Conservation (phyloP, 2,888 invertebrate species). For the Drosophila paucipuncta region DNA sequence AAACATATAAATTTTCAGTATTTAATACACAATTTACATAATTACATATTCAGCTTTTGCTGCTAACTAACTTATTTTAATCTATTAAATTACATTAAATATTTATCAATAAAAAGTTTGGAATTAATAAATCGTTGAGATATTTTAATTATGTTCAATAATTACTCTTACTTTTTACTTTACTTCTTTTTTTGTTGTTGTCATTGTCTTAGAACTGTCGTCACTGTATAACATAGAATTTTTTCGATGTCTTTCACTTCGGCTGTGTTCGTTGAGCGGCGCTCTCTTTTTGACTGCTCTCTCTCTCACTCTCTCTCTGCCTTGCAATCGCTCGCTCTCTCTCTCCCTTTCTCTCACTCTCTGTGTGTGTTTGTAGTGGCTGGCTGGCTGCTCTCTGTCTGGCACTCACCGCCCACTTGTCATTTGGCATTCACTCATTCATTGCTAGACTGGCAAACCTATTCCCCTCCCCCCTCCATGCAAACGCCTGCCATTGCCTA, state of each 20-base stretch:
- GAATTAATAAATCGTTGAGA: neutral
- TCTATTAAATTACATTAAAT: neutral
- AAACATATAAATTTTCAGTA: neutral
- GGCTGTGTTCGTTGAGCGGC: conserved; percentile 33
- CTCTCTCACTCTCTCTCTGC: conserved; percentile 14
- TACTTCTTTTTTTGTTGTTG: neutral
- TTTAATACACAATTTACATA: neutral
- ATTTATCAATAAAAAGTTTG: neutral
- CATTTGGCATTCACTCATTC: conserved; percentile 76
- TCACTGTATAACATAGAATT: conserved; percentile 53
- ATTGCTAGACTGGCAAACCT: conserved; percentile 62
- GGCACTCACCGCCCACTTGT: conserved; percentile 72
- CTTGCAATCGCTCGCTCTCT: conserved; percentile 10
- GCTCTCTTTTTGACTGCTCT: conserved; percentile 10
- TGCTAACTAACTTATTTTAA: neutral
- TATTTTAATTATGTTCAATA: neutral
- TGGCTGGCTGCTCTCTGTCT: conserved; percentile 33
- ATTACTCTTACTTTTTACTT: neutral
- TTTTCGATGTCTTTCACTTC: conserved; percentile 55
- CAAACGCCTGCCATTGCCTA: conserved; percentile 50
- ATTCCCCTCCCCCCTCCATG: neutral
- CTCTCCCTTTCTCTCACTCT: conserved; percentile 16
- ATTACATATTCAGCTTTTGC: neutral
- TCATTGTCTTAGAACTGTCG: neutral
- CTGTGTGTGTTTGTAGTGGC: conserved; percentile 12